These are phyloP conservation scores for Xylocampa areola DNA, from an alignment of 2,888 invertebrate species.

Conservation along the genomic window DNA sequence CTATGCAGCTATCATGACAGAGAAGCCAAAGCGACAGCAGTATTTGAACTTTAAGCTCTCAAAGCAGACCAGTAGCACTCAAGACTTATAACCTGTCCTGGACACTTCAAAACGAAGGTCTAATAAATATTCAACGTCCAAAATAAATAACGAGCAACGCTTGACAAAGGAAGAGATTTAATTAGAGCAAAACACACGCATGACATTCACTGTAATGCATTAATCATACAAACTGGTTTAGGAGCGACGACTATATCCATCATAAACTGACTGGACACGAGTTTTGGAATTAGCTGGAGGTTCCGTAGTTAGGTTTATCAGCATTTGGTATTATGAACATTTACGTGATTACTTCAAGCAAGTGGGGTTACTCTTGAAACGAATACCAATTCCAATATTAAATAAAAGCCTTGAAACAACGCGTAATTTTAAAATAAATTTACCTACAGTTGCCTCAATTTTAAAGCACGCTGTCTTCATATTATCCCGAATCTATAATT, in stretches of 20 bases:
- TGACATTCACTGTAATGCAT: conserved; percentile 78
- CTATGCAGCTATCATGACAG: too few species aligned
- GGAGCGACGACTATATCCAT: conserved; percentile 70
- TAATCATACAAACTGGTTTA: conserved; percentile 78
- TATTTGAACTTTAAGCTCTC: conserved; percentile 42
- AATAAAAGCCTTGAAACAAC: too few species aligned
- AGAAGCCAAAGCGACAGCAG: conserved; percentile 7
- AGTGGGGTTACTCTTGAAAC: too few species aligned
- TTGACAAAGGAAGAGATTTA: conserved; percentile 76
- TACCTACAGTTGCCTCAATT: too few species aligned
- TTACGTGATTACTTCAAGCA: too few species aligned
- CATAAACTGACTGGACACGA: conserved; percentile 31
- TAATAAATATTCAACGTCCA: conserved; percentile 51
- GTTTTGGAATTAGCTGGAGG: conserved; percentile 5
- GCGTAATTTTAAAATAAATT: too few species aligned
- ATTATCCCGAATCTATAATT: too few species aligned
- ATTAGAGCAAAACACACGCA: conserved; percentile 74
- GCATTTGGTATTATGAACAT: too few species aligned
- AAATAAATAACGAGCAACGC: conserved; percentile 53
- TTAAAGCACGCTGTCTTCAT: too few species aligned
- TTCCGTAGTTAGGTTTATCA: conserved; percentile 39
- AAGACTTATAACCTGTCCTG: conserved; percentile 48
- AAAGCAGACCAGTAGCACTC: conserved; percentile 45
- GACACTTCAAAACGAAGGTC: conserved; percentile 40
- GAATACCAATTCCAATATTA: too few species aligned